Evolutionary conservation across 2,888 invertebrate species (phyloP), one percentile per base, ranked within the genome.

Genomic region (Athalia circularis): DNA sequence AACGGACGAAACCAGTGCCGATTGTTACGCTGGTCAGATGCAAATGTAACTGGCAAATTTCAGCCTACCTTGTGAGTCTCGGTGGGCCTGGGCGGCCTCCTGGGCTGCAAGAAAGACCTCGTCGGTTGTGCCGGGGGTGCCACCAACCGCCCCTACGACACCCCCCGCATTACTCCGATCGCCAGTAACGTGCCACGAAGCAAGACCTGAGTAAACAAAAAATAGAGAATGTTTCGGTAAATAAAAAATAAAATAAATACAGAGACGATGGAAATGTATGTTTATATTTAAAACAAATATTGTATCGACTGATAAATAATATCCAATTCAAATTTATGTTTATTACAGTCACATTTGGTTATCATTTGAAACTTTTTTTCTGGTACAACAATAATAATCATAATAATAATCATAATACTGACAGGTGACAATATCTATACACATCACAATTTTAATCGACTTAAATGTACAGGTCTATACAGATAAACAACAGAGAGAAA

Each of bases 61-160:
- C 92, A 92, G 92, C 96, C 95, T 96, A 96, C 96, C 96, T 96
- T 96, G 96, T 91, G 96, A 95, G 92, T 96, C 96, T 92, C 96
- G 94, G 91, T 96, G 96, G 92, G 94, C 94, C 92, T 93, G 92
- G 81, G 92, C 93, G 88, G 93, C 92, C 91, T 95, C 96, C 92
- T 95, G 96, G 90, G 96, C 95, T 90, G 95, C 94, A 93, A 96
- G 94, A 90, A 94, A 94, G 88, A 96, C 94, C 93, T 96, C 96
- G 89, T 96, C 96, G 92, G 88, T 89, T 64, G 90, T 85, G 83
- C 91, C 90, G 4, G 89, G 87, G 77, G 87, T 87, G 79, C 90
- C 89, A 62, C 86, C 86, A 77, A 87, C 89, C 72, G 87, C 85
- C 65, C 87, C 88, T 79, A 87, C 88, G 70, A 87, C 89, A 74